A percentile compares a stretch with the other conserved stretches of the same genome.
Evolutionary conservation across 64 coral and sea anemone species (phyloP).

Genomic region (Platygyra sinensis): DNA sequence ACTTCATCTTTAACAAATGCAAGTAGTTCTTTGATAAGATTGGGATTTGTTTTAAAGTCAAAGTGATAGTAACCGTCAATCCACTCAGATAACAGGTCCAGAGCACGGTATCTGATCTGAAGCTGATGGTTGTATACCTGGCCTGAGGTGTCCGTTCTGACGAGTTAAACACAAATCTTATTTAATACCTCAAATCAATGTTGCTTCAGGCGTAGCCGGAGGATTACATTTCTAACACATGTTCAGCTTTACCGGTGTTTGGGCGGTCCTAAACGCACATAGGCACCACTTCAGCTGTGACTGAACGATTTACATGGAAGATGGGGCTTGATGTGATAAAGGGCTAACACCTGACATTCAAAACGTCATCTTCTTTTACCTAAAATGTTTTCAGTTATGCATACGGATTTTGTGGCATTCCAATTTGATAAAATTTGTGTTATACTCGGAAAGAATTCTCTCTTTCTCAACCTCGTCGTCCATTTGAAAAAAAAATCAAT

Average conservation of each 20-base stretch:
- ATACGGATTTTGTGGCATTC: too few species aligned
- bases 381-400: too few species aligned
- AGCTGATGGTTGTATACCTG: conserved; percentile 74
- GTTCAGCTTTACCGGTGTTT: too few species aligned
- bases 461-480: too few species aligned
- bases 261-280: too few species aligned
- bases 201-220: neutral
- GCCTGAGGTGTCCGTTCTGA: conserved; percentile 42
- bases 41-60: conserved; percentile 80
- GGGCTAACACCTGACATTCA: too few species aligned
- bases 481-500: too few species aligned
- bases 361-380: too few species aligned
- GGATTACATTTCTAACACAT: too few species aligned
- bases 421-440: too few species aligned
- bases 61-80: conserved; percentile 70
- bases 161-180: neutral
- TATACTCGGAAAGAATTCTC: too few species aligned
- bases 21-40: conserved; percentile 60
- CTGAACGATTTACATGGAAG: neutral
- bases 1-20: conserved; percentile 83
- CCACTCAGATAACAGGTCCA: conserved; percentile 90
- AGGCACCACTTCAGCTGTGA: neutral
- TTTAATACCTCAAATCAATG: neutral
- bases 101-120: conserved; percentile 75
- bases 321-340: too few species aligned